Evolutionary conservation across 2,888 invertebrate species (phyloP).

Genomic region (Ormyrus labotus): DNA sequence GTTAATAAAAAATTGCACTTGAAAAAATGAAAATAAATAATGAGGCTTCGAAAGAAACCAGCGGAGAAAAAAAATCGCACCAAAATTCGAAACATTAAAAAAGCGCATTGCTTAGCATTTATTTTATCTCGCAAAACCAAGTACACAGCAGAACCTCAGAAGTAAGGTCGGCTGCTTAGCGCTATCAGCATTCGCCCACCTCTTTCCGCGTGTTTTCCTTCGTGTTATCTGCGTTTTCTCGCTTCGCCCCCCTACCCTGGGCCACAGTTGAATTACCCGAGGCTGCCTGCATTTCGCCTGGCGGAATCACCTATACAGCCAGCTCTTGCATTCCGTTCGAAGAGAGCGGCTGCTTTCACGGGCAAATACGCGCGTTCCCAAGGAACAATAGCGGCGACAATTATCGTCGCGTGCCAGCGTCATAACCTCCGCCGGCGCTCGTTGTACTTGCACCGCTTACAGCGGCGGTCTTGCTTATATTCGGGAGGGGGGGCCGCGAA

Average conservation of each 20-base stretch:
- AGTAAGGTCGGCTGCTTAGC: too few relatives aligned
- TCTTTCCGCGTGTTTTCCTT: neutral
- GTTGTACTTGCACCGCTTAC: neutral
- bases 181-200: too few relatives aligned
- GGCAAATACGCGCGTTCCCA: conserved; percentile 25
- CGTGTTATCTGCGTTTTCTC: conserved; percentile 16
- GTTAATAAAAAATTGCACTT: too few relatives aligned
- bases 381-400: conserved; percentile 34
- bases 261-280: too few relatives aligned
- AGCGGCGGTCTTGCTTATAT: conserved; percentile 9
- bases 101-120: too few relatives aligned
- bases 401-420: conserved; percentile 33
- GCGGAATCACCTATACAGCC: neutral
- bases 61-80: too few relatives aligned
- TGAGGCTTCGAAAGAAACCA: too few relatives aligned
- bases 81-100: too few relatives aligned
- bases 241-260: neutral
- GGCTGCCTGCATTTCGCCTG: neutral
- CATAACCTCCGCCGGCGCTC: neutral
- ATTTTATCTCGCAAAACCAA: too few relatives aligned
- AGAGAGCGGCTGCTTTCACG: too few relatives aligned
- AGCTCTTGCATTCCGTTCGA: neutral
- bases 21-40: too few relatives aligned
- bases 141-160: too few relatives aligned
- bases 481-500: neutral